Evolutionary conservation across 2,888 invertebrate genomes (phyloP).

Genomic region (Notocelia uddmanniana): DNA sequence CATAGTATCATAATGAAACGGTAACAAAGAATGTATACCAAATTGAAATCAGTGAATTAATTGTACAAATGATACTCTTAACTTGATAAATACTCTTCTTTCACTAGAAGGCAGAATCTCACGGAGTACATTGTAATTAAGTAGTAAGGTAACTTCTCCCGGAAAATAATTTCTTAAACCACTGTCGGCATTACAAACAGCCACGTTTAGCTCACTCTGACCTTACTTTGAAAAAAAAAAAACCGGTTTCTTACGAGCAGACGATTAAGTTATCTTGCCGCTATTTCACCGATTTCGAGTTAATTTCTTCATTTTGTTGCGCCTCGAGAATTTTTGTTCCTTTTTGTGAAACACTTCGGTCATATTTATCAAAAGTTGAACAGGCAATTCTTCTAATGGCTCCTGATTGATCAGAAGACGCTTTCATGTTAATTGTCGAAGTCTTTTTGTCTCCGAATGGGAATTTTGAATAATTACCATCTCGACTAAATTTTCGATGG

Average conservation of each 20-base stretch:
- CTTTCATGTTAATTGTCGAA: conserved; percentile 59
- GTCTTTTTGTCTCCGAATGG: conserved; percentile 45
- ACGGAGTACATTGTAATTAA: conserved; percentile 43
- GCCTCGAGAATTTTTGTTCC: conserved; percentile 60
- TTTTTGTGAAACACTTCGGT: conserved; percentile 52
- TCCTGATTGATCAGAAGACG: conserved; percentile 56
- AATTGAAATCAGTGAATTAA: background rate
- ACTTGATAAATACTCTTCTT: background rate
- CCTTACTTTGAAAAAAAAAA: conserved; percentile 64
- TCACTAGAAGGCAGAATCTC: conserved; percentile 21
- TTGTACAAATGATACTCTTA: background rate
- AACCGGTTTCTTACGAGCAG: conserved; percentile 68
- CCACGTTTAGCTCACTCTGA: conserved; percentile 54
- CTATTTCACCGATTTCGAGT: conserved; percentile 78
- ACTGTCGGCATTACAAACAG: conserved; percentile 64
- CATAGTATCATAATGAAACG: background rate
- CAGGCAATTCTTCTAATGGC: conserved; percentile 79
- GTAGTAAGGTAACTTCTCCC: conserved; percentile 42
- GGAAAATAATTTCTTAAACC: conserved; percentile 53
- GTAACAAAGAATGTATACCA: background rate
- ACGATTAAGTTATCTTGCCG: conserved; percentile 78
- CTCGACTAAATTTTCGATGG: conserved; percentile 47
- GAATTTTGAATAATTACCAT: conserved; percentile 38
- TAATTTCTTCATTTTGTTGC: conserved; percentile 82
- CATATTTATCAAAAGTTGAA: conserved; percentile 63